phyloP scores from a whole-genome alignment of 2,888 invertebrate genomes.

The Masnerella sp. region DNA sequence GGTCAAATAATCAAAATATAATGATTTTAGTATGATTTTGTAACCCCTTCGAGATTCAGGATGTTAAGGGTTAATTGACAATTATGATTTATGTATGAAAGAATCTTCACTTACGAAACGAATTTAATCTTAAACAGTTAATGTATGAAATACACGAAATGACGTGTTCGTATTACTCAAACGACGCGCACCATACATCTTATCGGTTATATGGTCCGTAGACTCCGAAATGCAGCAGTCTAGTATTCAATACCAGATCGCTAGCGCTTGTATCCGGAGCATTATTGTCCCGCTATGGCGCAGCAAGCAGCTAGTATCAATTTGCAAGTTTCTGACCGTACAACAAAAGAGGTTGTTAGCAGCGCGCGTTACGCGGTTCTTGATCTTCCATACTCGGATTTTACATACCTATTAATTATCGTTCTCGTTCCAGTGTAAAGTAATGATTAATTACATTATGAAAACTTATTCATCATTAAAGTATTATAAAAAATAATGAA shows the following conservation, averaged over 20 bases:
- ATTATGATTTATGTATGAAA: no score
- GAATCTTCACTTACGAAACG: no score
- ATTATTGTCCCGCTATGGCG: constrained; percentile 39
- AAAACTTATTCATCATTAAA: no score
- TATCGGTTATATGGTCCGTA: constrained; percentile 55
- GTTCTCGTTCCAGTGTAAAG: background rate
- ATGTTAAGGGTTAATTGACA: no score
- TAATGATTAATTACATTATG: background rate
- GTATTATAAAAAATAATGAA: no score
- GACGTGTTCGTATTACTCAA: constrained; percentile 40
- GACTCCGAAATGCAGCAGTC: constrained; percentile 42
- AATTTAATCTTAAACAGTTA: no score
- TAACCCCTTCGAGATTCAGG: no score
- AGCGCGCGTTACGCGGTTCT: constrained; percentile 6
- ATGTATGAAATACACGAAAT: constrained; percentile 32
- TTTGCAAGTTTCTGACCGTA: constrained; percentile 48
- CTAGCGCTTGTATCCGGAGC: constrained; percentile 25
- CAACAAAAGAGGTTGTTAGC: constrained; percentile 39
- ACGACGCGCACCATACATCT: constrained; percentile 53
- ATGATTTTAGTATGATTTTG: no score
- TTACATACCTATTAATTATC: constrained; percentile 35
- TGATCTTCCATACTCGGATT: constrained; percentile 28
- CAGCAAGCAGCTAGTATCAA: constrained; percentile 39
- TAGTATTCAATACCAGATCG: constrained; percentile 52
- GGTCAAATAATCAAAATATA: no score